These are phyloP conservation scores for Sesamia inferens DNA, from an alignment of 2,888 invertebrate species.

Conservation along the genomic window DNA sequence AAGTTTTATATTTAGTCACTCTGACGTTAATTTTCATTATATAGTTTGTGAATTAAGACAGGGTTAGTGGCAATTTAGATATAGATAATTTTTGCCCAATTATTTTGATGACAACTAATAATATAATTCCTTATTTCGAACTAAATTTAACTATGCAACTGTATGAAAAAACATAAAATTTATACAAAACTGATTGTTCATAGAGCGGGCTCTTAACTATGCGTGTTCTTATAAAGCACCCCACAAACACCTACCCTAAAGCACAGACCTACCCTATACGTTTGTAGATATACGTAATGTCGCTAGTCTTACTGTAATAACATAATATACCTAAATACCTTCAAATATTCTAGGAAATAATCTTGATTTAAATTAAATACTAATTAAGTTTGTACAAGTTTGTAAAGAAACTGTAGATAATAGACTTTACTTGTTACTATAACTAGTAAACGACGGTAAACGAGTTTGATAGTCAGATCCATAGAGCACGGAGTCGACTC, in stretches of 20 bases:
- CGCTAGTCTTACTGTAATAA: no score
- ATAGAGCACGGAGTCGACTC: background rate
- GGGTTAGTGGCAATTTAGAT: background rate
- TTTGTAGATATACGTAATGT: no score
- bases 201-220: no score
- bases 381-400: conserved; percentile 27
- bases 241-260: no score
- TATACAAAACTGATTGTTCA: no score
- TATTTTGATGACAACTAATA: background rate
- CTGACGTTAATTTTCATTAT: background rate
- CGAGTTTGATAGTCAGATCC: conserved; percentile 13
- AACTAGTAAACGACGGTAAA: conserved; percentile 27
- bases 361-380: conserved; percentile 36
- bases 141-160: no score
- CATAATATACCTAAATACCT: no score
- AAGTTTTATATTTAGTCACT: background rate
- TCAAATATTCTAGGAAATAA: background rate
- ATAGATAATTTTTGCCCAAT: background rate
- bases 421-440: conserved; percentile 2
- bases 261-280: no score
- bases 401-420: conserved; percentile 22
- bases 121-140: no score
- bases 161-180: no score
- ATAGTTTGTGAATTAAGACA: background rate
- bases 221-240: no score